Base-by-base conservation (phyloP, 2,888 invertebrate species). In the Petrolisthes cinctipes region DNA sequence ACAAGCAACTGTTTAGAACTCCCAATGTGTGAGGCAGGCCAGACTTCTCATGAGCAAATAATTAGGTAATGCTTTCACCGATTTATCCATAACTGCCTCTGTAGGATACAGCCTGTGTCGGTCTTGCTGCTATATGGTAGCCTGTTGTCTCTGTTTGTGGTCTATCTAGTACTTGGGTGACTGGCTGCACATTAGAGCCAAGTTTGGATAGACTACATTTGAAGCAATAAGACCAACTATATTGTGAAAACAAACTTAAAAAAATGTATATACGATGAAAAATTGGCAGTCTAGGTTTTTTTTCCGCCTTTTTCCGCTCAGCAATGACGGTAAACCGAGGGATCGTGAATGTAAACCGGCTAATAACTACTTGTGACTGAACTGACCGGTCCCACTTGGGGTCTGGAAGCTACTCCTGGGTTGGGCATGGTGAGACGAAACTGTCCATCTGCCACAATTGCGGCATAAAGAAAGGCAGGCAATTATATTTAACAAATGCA, bases 351-450 rank as follows among this genome's bases (percentile, higher is more conserved):
- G 37, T 37, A 37, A 37, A 37, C 37, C 37, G 37, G 37, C 37
- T 37, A 37, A 37, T 37, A 51, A 51, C 5, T 56, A 5, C 14
- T 78, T 37, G 20, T 78, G 61, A 66, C 66, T 66, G 57, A 54
- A 53, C 82, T 87, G 87, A 84, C 87, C 87, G 54, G 79, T 83
- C 84, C 71, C 87, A 83, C 87, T 23, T 61, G 80, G 81, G 83
- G 71, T 81, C 57, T 61, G 75, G 80, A n/a, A 75, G 81, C 84
- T 80, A 79, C 80, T 83, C 73, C 17, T 51, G 71, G 82, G 54
- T 37, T 54, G 84, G 87, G 83, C 87, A 87, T 84, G 87, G 87
- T 87, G 87, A 87, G 84, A 51, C 2, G 37, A 37, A 37, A 37
- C 37, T 37, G 37, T 37, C 37, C 37, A 37, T 37, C 37, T 37